A percentile compares a stretch with the other conserved stretches of the same genome.
phyloP scores from a whole-genome alignment of 2,113 vertebrate species.

The Dipodomys stephensi region DNA sequence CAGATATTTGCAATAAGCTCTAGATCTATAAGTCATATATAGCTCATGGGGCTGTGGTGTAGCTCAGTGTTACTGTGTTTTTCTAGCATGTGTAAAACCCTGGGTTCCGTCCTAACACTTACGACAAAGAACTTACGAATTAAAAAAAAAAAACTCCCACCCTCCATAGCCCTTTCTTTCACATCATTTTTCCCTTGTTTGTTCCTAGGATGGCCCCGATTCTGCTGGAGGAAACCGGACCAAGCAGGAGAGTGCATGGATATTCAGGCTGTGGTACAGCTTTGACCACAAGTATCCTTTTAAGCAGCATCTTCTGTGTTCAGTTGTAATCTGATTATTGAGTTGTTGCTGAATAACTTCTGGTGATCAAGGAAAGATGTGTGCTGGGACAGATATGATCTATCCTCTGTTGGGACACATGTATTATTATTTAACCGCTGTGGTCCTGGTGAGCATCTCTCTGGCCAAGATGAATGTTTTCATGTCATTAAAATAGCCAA shows the following conservation, averaged over 20 bases:
- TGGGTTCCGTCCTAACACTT: neutral
- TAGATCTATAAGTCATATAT: conserved; percentile 44
- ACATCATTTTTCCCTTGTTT: conserved; percentile 47
- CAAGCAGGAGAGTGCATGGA: conserved; percentile 98
- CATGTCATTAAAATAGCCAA: neutral
- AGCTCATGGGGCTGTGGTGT: neutral
- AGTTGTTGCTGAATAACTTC: neutral
- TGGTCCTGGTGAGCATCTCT: neutral
- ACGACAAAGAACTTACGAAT: neutral
- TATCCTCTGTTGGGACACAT: neutral
- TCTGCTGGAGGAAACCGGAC: conserved; percentile 91
- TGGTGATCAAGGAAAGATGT: conserved; percentile 24
- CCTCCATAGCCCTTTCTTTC: neutral
- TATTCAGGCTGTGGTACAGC: conserved; percentile 98
- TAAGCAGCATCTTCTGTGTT: conserved; percentile 23
- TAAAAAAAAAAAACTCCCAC: neutral
- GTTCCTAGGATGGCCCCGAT: conserved; percentile 87
- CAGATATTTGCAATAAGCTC: conserved; percentile 26
- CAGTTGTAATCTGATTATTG: conserved; percentile 14
- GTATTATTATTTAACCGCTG: neutral
- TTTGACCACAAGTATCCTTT: conserved; percentile 99
- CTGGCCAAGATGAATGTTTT: conserved; percentile 12
- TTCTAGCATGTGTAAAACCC: neutral
- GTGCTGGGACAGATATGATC: neutral
- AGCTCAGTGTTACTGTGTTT: neutral